A percentile compares a stretch with the other conserved stretches of the same genome.
Evolutionary conservation across 2,113 vertebrate species (phyloP).

Genomic region (Actenoides lindsayi): DNA sequence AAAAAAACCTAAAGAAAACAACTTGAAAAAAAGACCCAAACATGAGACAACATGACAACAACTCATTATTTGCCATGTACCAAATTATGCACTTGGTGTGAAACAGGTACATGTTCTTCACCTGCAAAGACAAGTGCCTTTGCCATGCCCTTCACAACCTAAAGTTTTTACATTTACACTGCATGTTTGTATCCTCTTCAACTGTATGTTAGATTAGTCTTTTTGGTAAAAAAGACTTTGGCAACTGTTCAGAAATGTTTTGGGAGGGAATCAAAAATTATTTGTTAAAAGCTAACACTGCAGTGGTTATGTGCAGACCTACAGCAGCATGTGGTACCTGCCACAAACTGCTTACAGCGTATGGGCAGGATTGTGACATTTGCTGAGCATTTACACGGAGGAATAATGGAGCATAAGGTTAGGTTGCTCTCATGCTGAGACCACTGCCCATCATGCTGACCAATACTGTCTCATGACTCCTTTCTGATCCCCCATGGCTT

Average conservation of each 20-base stretch:
- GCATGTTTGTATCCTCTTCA: background rate
- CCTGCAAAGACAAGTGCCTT: background rate
- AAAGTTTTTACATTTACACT: background rate
- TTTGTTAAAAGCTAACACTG: background rate
- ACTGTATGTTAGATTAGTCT: background rate
- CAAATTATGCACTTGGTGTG: background rate
- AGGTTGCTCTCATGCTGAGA: slow-evolving; percentile 44
- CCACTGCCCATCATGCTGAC: slow-evolving; percentile 46
- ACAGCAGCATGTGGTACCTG: slow-evolving; percentile 22
- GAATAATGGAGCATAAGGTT: slow-evolving; percentile 55
- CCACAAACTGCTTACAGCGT: background rate
- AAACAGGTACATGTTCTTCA: background rate
- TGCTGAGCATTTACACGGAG: slow-evolving; percentile 36
- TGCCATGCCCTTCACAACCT: background rate
- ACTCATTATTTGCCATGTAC: background rate
- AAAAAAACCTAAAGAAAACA: too few species aligned
- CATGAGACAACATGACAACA: background rate
- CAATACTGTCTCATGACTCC: background rate
- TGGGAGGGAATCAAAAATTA: background rate
- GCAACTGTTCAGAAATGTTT: background rate
- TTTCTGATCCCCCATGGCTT: slow-evolving; percentile 15
- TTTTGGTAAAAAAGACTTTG: background rate
- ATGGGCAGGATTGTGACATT: slow-evolving; percentile 9
- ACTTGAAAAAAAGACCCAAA: background rate
- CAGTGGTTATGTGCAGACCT: background rate